These are phyloP conservation scores for Hystrix brachyura DNA, from an alignment of 2,113 vertebrate species.

Conservation along the genomic window DNA sequence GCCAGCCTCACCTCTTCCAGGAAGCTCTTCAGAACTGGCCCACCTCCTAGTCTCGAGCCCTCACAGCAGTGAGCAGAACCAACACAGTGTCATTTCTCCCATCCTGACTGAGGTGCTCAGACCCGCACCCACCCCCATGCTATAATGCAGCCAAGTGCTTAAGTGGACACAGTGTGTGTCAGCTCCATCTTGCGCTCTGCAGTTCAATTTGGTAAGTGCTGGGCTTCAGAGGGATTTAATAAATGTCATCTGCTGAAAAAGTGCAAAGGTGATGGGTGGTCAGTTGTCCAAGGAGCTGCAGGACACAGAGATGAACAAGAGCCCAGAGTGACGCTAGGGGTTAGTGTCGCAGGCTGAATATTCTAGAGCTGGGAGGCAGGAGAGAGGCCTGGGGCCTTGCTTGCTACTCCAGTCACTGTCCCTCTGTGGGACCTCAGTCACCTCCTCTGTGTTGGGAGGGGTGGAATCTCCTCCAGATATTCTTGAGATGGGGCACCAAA, in stretches of 20 bases:
- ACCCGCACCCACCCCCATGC: background rate
- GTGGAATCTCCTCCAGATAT: background rate
- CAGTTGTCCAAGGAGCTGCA: background rate
- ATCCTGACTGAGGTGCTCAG: background rate
- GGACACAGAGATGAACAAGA: background rate
- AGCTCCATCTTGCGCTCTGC: background rate
- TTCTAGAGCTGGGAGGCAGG: background rate
- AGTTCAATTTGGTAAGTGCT: background rate
- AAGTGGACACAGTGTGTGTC: background rate
- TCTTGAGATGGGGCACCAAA: background rate
- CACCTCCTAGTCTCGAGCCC: background rate
- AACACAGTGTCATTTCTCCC: background rate
- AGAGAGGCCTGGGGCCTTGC: background rate
- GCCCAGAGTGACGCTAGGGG: background rate
- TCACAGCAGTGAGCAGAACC: background rate
- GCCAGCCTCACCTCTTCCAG: background rate
- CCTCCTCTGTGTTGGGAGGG: background rate
- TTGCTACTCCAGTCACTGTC: background rate
- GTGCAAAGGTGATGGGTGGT: background rate
- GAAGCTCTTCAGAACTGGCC: background rate
- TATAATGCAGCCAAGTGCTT: background rate
- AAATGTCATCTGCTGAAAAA: background rate
- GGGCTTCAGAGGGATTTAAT: background rate
- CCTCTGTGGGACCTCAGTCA: background rate
- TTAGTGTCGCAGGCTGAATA: background rate